Evolutionary conservation across 2,888 invertebrate genomes (phyloP), one percentile per base, ranked within the genome.

Genomic region (Philereme transversata): DNA sequence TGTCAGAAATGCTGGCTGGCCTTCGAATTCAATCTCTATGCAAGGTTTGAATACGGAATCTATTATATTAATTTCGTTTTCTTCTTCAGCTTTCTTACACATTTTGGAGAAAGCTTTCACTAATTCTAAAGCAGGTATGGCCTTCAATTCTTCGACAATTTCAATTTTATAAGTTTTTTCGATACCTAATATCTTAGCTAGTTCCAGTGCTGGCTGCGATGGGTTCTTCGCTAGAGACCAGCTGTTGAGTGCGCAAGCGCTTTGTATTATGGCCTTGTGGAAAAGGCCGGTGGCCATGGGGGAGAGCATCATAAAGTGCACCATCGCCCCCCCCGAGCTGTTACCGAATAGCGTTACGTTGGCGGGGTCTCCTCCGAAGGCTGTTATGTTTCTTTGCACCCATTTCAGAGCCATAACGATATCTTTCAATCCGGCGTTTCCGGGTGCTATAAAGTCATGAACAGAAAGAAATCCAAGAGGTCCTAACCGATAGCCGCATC

Each of bases 261-360:
- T 91, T 78, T 92, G 90, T 57, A 90, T 79, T 41, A 92, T 88
- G 5, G 86, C 90, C 75, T 88, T 90, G 65, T 93, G 91, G 67
- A 92, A 92, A 11, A 92, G 72, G 22, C 92, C 92, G 11, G 78
- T 67, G 5, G 93, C 90, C 86, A 90, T 87, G 2, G 92, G 91
- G 2, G 93, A 93, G 5, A 93, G 69, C 79, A 89, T 87, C 81
- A 93, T 84, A 22, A 87, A 81, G 70, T 93, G 93, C 2, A 87
- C 86, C 8, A 86, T 80, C 1, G 92, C 87, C 40, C 86, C 93
- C 7, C 93, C 93, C 3, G 90, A 77, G 62, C 90, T 84, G 69
- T 82, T 84, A 44, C 93, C 93, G 71, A 92, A 92, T 68, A 93
- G 80, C 5, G 93, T 93, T 0, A 93, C 84, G 73, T 90, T 92